These are phyloP conservation scores for Eublepharis macularius DNA, from an alignment of 2,113 vertebrate species.

Conservation along the genomic window DNA sequence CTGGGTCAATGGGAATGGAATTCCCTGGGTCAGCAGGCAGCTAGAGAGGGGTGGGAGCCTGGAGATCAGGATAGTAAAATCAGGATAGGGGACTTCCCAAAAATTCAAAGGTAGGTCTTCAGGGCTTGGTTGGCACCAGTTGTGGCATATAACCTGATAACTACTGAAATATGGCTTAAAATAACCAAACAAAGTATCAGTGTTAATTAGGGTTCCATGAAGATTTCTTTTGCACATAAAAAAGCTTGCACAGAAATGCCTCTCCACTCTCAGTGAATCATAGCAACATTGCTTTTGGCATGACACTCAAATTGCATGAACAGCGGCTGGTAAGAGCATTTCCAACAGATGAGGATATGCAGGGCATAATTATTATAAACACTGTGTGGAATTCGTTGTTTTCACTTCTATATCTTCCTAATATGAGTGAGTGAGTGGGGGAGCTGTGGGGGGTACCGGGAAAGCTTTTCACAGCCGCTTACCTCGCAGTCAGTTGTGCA, in stretches of 20 bases:
- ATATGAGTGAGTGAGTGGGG: background rate
- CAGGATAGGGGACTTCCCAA: background rate
- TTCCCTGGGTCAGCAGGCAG: too few relatives aligned
- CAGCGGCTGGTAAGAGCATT: background rate
- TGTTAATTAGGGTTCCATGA: background rate
- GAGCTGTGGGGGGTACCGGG: too few relatives aligned
- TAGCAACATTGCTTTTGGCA: background rate
- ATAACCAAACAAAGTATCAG: background rate
- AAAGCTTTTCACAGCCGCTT: background rate
- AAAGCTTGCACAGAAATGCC: background rate
- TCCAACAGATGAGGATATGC: background rate
- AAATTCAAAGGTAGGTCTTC: background rate
- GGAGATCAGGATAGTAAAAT: too few relatives aligned
- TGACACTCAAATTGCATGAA: background rate
- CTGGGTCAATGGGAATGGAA: too few relatives aligned
- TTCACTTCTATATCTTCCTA: background rate
- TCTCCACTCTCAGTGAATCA: constrained; percentile 3
- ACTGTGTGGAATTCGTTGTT: background rate
- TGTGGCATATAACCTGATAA: background rate
- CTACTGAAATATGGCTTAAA: background rate
- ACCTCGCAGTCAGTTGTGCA: background rate
- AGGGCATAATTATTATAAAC: background rate
- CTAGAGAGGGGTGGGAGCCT: too few relatives aligned
- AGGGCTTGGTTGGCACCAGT: background rate
- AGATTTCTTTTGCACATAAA: background rate